phyloP scores from a whole-genome alignment of 1,140 invertebrate genomes.

The silkworm (Bombyx mori) region ASM3026992v2 NC_085116.1:1057501-1058000 shows the following conservation, averaged over 20 bases:
- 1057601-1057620: constrained; percentile 5
- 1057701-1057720: constrained; percentile 13
- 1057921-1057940: background rate
- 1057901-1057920: background rate
- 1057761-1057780: constrained; percentile 33
- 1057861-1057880: constrained; percentile 9
- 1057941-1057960: background rate
- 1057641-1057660: constrained; percentile 8
- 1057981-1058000: background rate
- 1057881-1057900: constrained; percentile 3
- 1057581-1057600: constrained; percentile 22
- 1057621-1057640: constrained; percentile 12
- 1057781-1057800: constrained; percentile 41
- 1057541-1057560: constrained; percentile 58
- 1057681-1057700: background rate
- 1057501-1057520: constrained; percentile 59
- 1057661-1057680: constrained; percentile 4
- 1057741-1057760: background rate
- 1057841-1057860: constrained; percentile 19
- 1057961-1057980: background rate
- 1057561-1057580: constrained; percentile 65
- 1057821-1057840: constrained; percentile 23
- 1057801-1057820: constrained; percentile 41
- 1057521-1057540: constrained; percentile 42
- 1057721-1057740: background rate